Evolutionary conservation across 1,140 invertebrate species (phyloP).

Genomic region (Drosophila teissieri): DNA sequence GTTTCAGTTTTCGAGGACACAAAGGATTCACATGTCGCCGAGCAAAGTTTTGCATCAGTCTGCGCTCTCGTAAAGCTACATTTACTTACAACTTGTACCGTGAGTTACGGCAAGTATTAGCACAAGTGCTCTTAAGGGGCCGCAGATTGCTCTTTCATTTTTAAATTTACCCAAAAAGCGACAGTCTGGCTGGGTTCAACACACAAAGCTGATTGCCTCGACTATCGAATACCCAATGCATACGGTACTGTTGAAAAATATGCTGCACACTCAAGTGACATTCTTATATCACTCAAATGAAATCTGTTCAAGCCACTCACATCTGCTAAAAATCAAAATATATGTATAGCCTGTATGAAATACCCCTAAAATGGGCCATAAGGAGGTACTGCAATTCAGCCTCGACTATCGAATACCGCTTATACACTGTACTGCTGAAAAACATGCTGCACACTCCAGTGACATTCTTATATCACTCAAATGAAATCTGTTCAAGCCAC

Average conservation of each 20-base stretch:
- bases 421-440: not conserved
- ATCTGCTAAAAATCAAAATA: not conserved
- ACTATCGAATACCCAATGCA: not conserved
- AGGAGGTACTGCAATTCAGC: too few species aligned
- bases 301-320: not conserved
- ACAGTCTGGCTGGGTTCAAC: not conserved
- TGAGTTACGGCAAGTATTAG: slow-evolving; percentile 28
- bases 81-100: slow-evolving; percentile 36
- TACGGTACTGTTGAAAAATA: too few species aligned
- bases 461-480: not conserved
- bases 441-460: too few species aligned
- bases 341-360: not conserved
- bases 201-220: not conserved
- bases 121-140: slow-evolving; percentile 29
- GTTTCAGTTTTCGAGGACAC: slow-evolving; percentile 3
- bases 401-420: not conserved
- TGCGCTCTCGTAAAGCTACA: slow-evolving; percentile 27
- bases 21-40: slow-evolving; percentile 53
- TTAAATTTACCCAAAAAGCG: slow-evolving; percentile 10
- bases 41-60: slow-evolving; percentile 46
- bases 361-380: not conserved
- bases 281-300: not conserved
- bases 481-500: not conserved
- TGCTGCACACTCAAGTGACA: too few species aligned
- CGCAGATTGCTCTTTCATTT: not conserved